A percentile compares a stretch with the other conserved stretches of the same genome.
phyloP scores from a whole-genome alignment of 1,140 invertebrate genomes.

The Monomorium pharaonis region DNA sequence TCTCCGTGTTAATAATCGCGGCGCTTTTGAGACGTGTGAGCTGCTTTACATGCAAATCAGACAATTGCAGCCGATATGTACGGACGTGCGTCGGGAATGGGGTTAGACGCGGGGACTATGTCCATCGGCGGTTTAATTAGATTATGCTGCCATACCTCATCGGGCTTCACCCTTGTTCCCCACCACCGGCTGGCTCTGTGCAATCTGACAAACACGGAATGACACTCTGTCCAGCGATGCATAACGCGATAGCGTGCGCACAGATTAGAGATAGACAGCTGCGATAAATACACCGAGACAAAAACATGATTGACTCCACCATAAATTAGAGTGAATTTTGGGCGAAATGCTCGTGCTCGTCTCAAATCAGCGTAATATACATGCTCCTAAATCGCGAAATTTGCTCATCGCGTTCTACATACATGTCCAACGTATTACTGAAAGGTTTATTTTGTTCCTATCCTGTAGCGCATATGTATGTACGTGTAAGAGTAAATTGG shows the following conservation, averaged over 20 bases:
- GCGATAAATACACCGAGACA: conserved; percentile 54
- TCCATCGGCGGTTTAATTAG: conserved; percentile 76
- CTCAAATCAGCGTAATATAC: conserved; percentile 8
- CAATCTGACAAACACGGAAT: conserved; percentile 67
- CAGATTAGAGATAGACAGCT: conserved; percentile 51
- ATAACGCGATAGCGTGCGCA: conserved; percentile 13
- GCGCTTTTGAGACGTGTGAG: conserved; percentile 60
- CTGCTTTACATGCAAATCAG: conserved; percentile 78
- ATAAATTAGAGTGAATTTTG: conserved; percentile 62
- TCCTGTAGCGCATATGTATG: background rate
- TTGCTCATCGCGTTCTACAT: background rate
- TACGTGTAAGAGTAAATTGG: background rate
- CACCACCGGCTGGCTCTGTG: conserved; percentile 38
- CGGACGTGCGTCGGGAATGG: conserved; percentile 54
- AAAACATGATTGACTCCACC: conserved; percentile 60
- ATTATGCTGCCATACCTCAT: conserved; percentile 72
- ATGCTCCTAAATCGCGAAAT: conserved; percentile 38
- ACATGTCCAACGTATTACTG: background rate
- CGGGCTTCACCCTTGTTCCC: conserved; percentile 68
- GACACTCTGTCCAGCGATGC: conserved; percentile 63
- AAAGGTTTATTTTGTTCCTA: background rate
- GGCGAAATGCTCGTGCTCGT: conserved; percentile 5
- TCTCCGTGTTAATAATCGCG: conserved; percentile 76
- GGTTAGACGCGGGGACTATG: conserved; percentile 59
- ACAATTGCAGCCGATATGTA: conserved; percentile 75